A percentile compares a stretch with the other conserved stretches of the same genome.
phyloP scores from a whole-genome alignment of 2,888 invertebrate genomes.

The Tenthredo livida region DNA sequence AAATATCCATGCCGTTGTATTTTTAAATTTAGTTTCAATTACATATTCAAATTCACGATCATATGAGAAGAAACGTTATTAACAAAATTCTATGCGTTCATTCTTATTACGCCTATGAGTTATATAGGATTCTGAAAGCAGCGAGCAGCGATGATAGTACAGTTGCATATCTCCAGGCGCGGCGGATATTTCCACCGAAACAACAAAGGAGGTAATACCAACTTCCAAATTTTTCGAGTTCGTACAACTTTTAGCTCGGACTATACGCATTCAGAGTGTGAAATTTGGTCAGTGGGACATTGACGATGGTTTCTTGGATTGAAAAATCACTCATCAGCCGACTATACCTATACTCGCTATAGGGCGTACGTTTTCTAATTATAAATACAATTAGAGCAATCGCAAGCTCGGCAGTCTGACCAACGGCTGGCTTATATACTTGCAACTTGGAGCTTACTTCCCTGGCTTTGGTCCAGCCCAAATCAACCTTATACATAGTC shows the following conservation, averaged over 20 bases:
- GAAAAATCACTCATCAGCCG: slow-evolving; percentile 47
- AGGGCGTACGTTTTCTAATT: slow-evolving; percentile 55
- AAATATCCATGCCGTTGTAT: neutral
- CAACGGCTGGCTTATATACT: slow-evolving; percentile 7
- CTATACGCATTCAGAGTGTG: neutral
- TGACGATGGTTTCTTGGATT: slow-evolving; percentile 33
- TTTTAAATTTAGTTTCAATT: neutral
- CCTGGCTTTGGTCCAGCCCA: slow-evolving; percentile 46
- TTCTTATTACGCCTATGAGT: neutral
- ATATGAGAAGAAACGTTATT: neutral
- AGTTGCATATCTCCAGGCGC: slow-evolving; percentile 36
- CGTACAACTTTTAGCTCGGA: neutral
- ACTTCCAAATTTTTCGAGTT: neutral
- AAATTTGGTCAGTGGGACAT: slow-evolving; percentile 36
- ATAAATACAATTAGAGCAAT: slow-evolving; percentile 59
- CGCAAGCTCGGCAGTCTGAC: neutral
- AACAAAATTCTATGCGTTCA: neutral
- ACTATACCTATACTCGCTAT: neutral
- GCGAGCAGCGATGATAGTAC: neutral
- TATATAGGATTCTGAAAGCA: neutral
- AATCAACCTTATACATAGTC: neutral
- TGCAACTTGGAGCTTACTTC: neutral
- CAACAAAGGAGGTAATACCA: neutral
- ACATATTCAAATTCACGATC: neutral
- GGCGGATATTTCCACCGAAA: neutral